Evolutionary conservation across 1,140 invertebrate genomes (phyloP), one percentile per base, ranked within the genome.

Genomic region (Apocrypta bakeri): DNA sequence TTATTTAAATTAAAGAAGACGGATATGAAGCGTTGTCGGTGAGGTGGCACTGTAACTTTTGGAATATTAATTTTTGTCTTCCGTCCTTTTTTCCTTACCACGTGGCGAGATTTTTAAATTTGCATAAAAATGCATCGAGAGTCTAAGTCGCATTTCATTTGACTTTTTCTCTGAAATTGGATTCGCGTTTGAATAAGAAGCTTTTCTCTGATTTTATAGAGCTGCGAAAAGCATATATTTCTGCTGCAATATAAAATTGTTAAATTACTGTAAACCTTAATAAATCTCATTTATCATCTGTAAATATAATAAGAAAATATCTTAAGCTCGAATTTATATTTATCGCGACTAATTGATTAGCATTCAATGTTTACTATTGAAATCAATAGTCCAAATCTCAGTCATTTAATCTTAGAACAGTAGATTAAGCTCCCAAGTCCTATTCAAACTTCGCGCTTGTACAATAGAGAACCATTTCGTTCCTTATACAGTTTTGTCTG

Each of bases 31-130:
- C 48, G 21, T 17, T 56, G 21, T n/a, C n/a, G n/a, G n/a, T 7
- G 17, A 56, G 21, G 21, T 4, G 17, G 48, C n/a, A n/a, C 11
- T 4, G 48, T 17, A 56, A 56, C 48, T 56, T 56, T 66, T 6
- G 11, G 64, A 66, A 66, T 66, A 66, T 66, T 66, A 66, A 29
- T 66, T 66, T 37, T 21, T 29, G 11, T 66, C 27, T 56, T 56
- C 48, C 17, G 17, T 3, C 14, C 17, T 56, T 56, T 56, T 56
- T 56, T 17, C n/a, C 14, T 56, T 17, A 56, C 17, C 48, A 4
- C 25, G 64, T 66, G 24, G 64, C 25, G 25, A 56, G 64, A 66
- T 66, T 66, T 66, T 66, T 29, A 66, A 66, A 66, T 66, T 66
- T 66, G 25, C 64, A 66, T 66, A 0, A 66, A 25, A 66, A 29